Conservation (phyloP, 2,113 vertebrate genomes). For the Chloebia gouldiae region DNA sequence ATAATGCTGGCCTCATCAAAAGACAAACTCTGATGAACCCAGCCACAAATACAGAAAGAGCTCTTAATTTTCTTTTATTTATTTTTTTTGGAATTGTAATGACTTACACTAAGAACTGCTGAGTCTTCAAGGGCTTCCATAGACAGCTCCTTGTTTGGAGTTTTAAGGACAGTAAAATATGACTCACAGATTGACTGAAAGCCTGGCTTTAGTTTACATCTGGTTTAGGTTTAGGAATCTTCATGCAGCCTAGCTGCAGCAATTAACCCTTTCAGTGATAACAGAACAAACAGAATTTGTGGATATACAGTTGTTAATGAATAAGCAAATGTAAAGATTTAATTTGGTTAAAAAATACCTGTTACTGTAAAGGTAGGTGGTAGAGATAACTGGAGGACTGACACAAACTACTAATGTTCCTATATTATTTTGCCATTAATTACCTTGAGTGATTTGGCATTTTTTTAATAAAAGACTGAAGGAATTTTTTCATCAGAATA, state of each 20-base stretch:
- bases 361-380: not conserved
- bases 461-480: not conserved
- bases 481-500: not conserved
- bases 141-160: conserved; percentile 65
- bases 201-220: conserved; percentile 70
- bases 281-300: not conserved
- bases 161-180: conserved; percentile 69
- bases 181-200: conserved; percentile 69
- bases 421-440: not conserved
- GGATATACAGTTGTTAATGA: not conserved
- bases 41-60: not conserved
- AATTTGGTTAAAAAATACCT: not conserved
- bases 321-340: not conserved
- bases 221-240: conserved; percentile 71
- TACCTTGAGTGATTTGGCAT: not conserved
- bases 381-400: not conserved
- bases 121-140: conserved; percentile 59
- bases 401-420: not conserved
- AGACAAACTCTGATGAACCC: conserved; percentile 21
- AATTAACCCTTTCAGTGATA: conserved; percentile 63
- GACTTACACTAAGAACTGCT: conserved; percentile 56
- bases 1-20: conserved; percentile 1
- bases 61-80: conserved; percentile 50
- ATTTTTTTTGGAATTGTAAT: conserved; percentile 35
- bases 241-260: conserved; percentile 27